These are phyloP conservation scores for Sceloporus undulatus DNA, from an alignment of 2,113 vertebrate genomes.

Conservation along the genomic window DNA sequence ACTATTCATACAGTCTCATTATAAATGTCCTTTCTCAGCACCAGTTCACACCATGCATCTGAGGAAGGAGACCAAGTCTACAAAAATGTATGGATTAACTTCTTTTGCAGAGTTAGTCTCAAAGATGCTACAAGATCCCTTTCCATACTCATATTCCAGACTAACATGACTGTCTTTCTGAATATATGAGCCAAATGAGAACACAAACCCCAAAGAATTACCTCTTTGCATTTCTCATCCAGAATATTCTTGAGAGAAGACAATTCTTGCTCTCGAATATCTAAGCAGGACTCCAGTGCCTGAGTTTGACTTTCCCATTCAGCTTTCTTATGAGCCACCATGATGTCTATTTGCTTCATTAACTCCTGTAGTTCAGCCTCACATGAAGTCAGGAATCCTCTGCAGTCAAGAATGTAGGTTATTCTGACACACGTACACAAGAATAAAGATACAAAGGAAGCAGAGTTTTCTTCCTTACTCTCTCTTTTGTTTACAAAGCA, in stretches of 20 bases:
- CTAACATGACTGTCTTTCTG: no score
- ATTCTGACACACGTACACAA: slow-evolving; percentile 7
- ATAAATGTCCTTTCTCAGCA: no score
- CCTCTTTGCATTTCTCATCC: slow-evolving; percentile 88
- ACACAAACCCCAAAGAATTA: slow-evolving; percentile 57
- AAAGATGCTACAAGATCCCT: no score
- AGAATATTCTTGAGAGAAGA: slow-evolving; percentile 75
- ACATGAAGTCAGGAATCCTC: slow-evolving; percentile 82
- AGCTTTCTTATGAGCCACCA: slow-evolving; percentile 90
- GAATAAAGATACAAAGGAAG: not conserved
- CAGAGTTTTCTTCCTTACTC: not conserved
- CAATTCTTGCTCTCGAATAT: slow-evolving; percentile 85
- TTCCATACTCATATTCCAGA: no score
- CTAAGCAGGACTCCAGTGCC: slow-evolving; percentile 81
- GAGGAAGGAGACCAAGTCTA: no score
- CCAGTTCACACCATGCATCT: no score
- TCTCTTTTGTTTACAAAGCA: accelerated
- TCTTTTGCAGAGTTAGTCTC: no score
- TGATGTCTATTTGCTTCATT: slow-evolving; percentile 97
- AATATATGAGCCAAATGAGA: not conserved
- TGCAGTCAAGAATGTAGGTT: slow-evolving; percentile 37
- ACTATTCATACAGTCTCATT: no score
- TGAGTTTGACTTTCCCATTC: slow-evolving; percentile 89
- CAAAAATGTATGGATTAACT: no score
- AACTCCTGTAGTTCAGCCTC: slow-evolving; percentile 95